Evolutionary conservation across 2,797 vertebrate species (phyloP), one percentile per base, ranked within the genome.

Genomic region (Manis javanica): DNA sequence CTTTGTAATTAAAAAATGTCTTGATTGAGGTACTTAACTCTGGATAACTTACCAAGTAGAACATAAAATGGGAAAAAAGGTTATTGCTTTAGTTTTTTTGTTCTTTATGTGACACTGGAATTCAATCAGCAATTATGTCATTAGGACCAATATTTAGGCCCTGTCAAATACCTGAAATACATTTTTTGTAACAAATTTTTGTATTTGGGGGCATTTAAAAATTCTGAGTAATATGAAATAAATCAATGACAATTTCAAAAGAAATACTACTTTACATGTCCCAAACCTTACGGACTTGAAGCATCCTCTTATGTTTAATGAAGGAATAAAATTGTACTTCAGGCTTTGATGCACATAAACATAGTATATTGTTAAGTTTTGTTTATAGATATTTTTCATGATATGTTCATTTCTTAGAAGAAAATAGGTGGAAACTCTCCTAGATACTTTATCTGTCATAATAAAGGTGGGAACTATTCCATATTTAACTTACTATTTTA

Each of bases 1-100:
- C n/a, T 94, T 83, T 95, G n/a, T 95, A 63, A 68, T 95, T 84
- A 87, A 90, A 96, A 95, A 87, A 72, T 85, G 23, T 96, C 77
- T 96, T 92, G 26, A 37, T 83, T 90, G 55, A 95, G 51, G 61
- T 90, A 87, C 5, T 90, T 96, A 94, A 87, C 34, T 64, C 39
- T 77, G 57, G 42, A 6, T 77, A 68, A 78, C n/a, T 85, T 95
- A 53, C n/a, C 21, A 87, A 79, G 42, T 81, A 66, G 53, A 87
- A 77, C 51, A 26, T 61, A 93, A 91, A 96, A 81, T 81, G 46
- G 87, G 55, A 57, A 37, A 83, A 51, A 75, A 49, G 18, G 5
- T 75, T n/a, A 49, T 90, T 74, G 75, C 12, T 75, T 89, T 92
- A 82, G 29, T 96, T 55, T 74, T 82, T 37, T 72, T 86, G 39